Percentiles rank a stretch among this genome's conserved stretches.
These are phyloP conservation scores for Papilio demoleus DNA, from an alignment of 2,888 invertebrate species.

Conservation along the genomic window DNA sequence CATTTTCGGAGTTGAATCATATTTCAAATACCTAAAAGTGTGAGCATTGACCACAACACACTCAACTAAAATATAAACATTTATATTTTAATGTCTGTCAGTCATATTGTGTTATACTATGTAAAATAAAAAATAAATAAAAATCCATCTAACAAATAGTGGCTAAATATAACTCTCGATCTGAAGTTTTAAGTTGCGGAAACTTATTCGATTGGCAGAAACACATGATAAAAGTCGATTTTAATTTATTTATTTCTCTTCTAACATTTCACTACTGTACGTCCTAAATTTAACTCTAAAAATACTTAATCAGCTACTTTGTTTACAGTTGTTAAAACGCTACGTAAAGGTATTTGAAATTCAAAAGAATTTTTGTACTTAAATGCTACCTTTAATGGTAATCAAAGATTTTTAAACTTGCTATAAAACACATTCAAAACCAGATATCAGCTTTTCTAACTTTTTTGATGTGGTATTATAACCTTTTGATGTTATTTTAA, in stretches of 20 bases:
- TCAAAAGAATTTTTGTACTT: neutral
- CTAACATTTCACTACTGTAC: too few relatives aligned
- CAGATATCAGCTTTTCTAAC: too few relatives aligned
- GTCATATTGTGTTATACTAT: too few relatives aligned
- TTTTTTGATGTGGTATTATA: neutral
- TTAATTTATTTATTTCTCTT: too few relatives aligned
- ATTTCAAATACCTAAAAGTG: neutral
- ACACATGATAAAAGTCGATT: too few relatives aligned
- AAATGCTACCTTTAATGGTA: neutral
- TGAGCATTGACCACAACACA: too few relatives aligned
- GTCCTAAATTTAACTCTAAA: too few relatives aligned
- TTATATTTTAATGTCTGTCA: too few relatives aligned
- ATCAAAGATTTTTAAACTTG: neutral
- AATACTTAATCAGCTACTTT: too few relatives aligned
- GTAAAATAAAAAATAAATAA: too few relatives aligned
- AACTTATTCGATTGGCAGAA: neutral
- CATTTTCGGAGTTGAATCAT: constrained; percentile 7
- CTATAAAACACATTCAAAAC: neutral
- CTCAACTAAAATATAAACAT: too few relatives aligned
- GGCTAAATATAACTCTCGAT: neutral
- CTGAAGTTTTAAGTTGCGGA: neutral
- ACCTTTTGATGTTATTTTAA: neutral
- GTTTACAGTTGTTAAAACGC: neutral
- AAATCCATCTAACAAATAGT: too few relatives aligned
- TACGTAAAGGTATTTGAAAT: neutral